Conservation (phyloP, 2,888 invertebrate genomes). For the Eustalomyia histrio region DNA sequence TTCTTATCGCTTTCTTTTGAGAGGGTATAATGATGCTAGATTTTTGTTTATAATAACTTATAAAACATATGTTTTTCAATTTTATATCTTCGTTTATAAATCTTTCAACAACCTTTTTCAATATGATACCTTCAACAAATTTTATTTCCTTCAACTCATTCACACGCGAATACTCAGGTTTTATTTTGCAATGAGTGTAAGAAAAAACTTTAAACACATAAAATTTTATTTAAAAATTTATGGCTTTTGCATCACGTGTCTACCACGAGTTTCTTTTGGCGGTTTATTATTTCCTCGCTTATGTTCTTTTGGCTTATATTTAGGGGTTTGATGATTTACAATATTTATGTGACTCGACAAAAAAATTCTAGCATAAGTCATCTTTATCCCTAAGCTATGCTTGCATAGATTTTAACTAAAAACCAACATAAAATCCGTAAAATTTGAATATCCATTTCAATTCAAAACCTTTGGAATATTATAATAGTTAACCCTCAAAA, state of each 20-base stretch:
- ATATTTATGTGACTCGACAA: slow-evolving; percentile 70
- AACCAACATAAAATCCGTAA: slow-evolving; percentile 15
- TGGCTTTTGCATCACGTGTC: slow-evolving; percentile 79
- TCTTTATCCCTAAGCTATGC: slow-evolving; percentile 24
- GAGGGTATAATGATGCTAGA: background rate
- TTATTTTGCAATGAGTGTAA: slow-evolving; percentile 48
- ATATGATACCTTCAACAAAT: background rate
- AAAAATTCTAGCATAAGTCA: slow-evolving; percentile 62
- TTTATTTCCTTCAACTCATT: slow-evolving; percentile 51
- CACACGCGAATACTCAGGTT: slow-evolving; percentile 45
- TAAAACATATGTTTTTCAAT: slow-evolving; percentile 42
- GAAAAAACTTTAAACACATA: slow-evolving; percentile 75
- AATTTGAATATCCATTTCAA: slow-evolving; percentile 31
- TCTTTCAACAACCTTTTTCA: slow-evolving; percentile 33
- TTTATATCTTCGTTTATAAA: slow-evolving; percentile 23
- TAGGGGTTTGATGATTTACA: slow-evolving; percentile 69
- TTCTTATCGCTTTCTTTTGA: background rate
- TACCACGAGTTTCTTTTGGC: slow-evolving; percentile 76
- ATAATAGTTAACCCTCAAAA: slow-evolving; percentile 25
- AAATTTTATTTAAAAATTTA: slow-evolving; percentile 77
- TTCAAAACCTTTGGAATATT: slow-evolving; percentile 42
- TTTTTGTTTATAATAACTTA: slow-evolving; percentile 10
- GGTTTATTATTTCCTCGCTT: slow-evolving; percentile 71
- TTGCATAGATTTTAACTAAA: slow-evolving; percentile 16
- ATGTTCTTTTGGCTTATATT: slow-evolving; percentile 15